Percentiles rank a stretch among this genome's conserved stretches.
phyloP scores from a whole-genome alignment of 2,888 invertebrate genomes.

The Gisinianus flammeolus region DNA sequence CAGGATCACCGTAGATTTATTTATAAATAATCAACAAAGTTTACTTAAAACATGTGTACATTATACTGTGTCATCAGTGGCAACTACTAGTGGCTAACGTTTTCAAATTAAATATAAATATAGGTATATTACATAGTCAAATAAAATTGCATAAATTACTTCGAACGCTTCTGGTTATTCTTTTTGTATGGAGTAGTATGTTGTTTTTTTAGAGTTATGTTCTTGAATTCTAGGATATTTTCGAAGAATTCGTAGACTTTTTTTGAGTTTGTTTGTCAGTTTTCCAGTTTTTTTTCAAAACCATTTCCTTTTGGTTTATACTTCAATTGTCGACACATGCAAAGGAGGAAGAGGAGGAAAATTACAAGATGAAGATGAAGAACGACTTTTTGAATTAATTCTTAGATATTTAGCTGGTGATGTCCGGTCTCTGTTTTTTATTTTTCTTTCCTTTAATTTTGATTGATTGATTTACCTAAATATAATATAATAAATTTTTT shows the following conservation, averaged over 20 bases:
- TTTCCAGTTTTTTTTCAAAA: background rate
- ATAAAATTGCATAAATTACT: constrained; percentile 9
- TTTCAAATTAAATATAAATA: background rate
- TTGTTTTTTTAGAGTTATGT: background rate
- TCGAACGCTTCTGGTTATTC: constrained; percentile 3
- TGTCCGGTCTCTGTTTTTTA: background rate
- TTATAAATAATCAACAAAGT: background rate
- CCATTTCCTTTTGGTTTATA: background rate
- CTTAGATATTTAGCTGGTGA: background rate
- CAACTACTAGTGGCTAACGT: no score
- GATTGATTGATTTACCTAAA: background rate
- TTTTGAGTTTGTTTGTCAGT: background rate
- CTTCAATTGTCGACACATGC: background rate
- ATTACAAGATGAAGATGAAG: constrained; percentile 13
- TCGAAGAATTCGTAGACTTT: background rate
- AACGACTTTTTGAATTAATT: background rate
- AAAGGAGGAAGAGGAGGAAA: background rate
- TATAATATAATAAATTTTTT: background rate
- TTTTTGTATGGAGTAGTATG: background rate
- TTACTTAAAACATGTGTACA: background rate
- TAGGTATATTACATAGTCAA: background rate
- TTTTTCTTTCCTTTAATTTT: background rate
- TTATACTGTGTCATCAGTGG: no score
- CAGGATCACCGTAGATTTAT: background rate
- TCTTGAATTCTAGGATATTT: background rate